These are phyloP conservation scores for Nerophis ophidion DNA, from an alignment of 2,113 vertebrate genomes.

Conservation along the genomic window DNA sequence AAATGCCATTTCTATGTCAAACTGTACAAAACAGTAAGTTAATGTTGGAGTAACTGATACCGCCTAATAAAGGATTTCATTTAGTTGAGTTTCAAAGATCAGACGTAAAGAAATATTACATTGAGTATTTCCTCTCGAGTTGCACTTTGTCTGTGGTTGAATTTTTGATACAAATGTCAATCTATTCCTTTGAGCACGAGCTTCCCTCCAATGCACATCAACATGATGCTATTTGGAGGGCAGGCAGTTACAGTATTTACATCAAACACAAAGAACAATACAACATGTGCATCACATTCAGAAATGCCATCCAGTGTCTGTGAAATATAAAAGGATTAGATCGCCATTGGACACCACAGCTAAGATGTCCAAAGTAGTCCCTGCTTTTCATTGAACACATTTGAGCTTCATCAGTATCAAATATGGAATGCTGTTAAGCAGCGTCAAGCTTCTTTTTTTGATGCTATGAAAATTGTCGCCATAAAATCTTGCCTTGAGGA, in stretches of 20 bases:
- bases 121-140: neutral
- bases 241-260: constrained; percentile 30
- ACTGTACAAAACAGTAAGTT: too few relatives aligned
- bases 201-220: constrained; percentile 21
- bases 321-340: constrained; percentile 28
- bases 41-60: too few relatives aligned
- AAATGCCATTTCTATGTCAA: too few relatives aligned
- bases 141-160: neutral
- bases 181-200: constrained; percentile 14
- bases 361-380: constrained; percentile 46
- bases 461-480: neutral
- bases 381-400: constrained; percentile 39
- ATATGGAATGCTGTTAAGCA: constrained; percentile 44
- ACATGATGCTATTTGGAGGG: constrained; percentile 20
- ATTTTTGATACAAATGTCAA: neutral
- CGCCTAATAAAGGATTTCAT: too few relatives aligned
- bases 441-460: neutral
- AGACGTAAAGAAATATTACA: neutral
- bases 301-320: constrained; percentile 64
- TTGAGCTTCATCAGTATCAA: constrained; percentile 35
- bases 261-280: constrained; percentile 28
- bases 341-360: constrained; percentile 12
- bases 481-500: constrained; percentile 17
- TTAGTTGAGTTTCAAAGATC: neutral
- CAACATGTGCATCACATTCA: constrained; percentile 54